Conservation (phyloP, 2,113 vertebrate genomes). For the Chamaetylas fuelleborni region DNA sequence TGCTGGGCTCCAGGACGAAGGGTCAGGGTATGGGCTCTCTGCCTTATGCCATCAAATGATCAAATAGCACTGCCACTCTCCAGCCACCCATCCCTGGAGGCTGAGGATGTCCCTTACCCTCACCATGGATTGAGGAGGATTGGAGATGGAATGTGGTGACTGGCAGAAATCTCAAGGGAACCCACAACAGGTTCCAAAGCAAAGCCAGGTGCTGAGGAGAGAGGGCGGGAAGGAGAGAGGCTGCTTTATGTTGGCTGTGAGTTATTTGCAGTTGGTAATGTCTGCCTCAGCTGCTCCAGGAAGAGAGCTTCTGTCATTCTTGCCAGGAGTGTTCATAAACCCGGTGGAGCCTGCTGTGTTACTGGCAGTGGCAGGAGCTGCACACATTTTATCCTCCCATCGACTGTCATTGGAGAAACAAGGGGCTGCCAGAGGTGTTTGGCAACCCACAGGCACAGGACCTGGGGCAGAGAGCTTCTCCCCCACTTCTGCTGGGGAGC, state of each 20-base stretch:
- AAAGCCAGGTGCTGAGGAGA: not conserved
- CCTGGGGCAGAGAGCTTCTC: not conserved
- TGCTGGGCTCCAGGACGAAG: not conserved
- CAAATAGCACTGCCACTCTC: not conserved
- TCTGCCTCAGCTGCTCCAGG: not conserved
- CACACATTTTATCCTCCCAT: not conserved
- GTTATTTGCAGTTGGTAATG: not conserved
- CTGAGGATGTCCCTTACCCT: not conserved
- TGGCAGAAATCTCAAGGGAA: not conserved
- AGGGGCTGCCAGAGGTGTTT: not conserved
- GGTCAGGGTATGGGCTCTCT: not conserved
- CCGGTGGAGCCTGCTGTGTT: accelerated
- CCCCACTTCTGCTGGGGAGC: accelerated
- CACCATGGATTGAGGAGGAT: accelerated
- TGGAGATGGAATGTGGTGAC: not conserved
- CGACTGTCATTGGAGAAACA: not conserved
- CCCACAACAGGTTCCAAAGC: not conserved
- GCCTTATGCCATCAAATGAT: not conserved
- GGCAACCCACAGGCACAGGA: not conserved
- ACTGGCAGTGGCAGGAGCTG: not conserved
- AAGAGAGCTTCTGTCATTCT: not conserved
- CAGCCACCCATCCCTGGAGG: not conserved
- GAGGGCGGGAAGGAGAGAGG: not conserved
- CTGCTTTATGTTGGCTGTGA: not conserved
- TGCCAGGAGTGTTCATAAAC: not conserved